phyloP scores from a whole-genome alignment of 2,113 vertebrate genomes.

The Anthoscopus minutus region DNA sequence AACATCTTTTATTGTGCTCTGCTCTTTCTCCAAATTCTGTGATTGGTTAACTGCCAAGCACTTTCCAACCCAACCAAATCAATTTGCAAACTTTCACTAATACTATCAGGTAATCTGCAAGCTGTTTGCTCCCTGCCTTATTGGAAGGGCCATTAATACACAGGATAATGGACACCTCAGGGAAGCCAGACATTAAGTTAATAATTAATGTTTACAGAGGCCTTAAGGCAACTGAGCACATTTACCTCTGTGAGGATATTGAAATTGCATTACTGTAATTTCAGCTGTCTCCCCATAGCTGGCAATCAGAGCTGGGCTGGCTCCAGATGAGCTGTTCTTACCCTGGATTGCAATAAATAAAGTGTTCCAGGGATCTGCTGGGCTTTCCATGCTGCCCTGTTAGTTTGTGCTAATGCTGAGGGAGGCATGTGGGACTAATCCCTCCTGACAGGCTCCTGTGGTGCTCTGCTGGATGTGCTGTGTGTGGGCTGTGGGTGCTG shows the following conservation, averaged over 20 bases:
- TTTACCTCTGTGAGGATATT: constrained; percentile 56
- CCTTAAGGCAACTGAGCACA: constrained; percentile 51
- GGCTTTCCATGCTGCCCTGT: background rate
- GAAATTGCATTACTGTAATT: constrained; percentile 9
- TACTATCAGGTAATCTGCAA: constrained; percentile 64
- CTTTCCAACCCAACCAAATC: constrained; percentile 64
- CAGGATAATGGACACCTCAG: constrained; percentile 56
- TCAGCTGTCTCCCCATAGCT: background rate
- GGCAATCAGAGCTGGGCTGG: background rate
- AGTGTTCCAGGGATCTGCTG: background rate
- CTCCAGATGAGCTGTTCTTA: background rate
- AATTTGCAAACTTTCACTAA: constrained; percentile 69
- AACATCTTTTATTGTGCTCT: background rate
- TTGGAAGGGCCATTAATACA: constrained; percentile 54
- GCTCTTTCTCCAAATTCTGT: background rate
- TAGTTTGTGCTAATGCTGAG: background rate
- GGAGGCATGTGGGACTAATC: background rate
- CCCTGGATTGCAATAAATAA: background rate
- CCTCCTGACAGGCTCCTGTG: background rate
- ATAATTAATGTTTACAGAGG: constrained; percentile 71
- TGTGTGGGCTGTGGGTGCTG: accelerated
- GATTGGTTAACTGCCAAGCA: constrained; percentile 22
- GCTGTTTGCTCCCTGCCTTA: constrained; percentile 59
- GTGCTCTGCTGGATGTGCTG: background rate
- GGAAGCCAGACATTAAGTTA: constrained; percentile 58